Percentiles rank a stretch among this genome's conserved stretches.
phyloP scores from a whole-genome alignment of 2,797 vertebrate species.

The Aselliscus stoliczkanus region DNA sequence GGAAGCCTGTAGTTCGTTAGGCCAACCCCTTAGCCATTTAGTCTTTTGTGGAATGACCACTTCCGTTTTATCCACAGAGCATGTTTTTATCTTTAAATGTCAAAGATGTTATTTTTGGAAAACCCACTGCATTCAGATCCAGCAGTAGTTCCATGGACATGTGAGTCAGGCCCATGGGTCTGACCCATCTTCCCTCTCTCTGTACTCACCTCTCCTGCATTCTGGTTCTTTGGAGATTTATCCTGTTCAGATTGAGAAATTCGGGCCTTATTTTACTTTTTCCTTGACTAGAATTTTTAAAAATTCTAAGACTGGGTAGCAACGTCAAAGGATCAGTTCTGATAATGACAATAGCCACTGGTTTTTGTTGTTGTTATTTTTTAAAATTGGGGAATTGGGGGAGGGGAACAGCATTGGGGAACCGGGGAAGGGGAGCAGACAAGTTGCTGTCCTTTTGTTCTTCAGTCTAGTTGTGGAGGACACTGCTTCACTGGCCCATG shows the following conservation, averaged over 20 bases:
- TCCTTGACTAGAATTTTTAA: background rate
- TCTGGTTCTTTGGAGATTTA: background rate
- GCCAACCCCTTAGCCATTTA: background rate
- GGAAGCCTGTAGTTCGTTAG: background rate
- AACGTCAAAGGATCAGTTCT: background rate
- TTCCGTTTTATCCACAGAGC: conserved; percentile 18
- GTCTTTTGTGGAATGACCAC: background rate
- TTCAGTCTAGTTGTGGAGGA: too few species aligned
- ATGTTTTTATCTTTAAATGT: conserved; percentile 46
- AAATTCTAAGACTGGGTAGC: background rate
- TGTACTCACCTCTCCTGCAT: background rate
- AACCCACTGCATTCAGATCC: background rate
- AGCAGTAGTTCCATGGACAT: background rate
- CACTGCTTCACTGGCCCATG: too few species aligned
- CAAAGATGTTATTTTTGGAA: conserved; percentile 56
- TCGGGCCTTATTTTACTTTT: conserved; percentile 30
- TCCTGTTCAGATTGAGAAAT: background rate
- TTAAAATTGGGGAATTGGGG: too few species aligned
- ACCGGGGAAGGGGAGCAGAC: too few species aligned
- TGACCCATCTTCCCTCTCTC: background rate
- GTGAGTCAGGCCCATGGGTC: background rate
- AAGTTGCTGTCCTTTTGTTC: too few species aligned
- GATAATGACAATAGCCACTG: background rate
- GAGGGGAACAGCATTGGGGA: too few species aligned
- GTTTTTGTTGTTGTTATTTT: too few species aligned